Evolutionary conservation across 30 jellyfish, hydroid and myxozoan genomes (phyloP).

Genomic region (Rhopilema esculentum): DNA sequence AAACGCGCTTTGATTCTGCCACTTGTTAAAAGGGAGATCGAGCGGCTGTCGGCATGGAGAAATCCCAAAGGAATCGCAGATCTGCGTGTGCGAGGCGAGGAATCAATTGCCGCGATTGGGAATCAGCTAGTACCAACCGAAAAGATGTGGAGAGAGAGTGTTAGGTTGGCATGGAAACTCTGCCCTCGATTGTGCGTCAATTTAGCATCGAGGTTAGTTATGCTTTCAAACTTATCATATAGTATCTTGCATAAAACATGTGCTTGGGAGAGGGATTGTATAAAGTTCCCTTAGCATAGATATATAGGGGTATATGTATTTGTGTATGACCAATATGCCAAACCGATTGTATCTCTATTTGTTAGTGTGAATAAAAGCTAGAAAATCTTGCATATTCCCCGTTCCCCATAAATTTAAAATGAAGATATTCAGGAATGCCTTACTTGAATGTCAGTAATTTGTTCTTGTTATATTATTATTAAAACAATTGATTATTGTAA

Average conservation of each 20-base stretch:
- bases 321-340: no score
- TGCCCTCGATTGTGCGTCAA: constrained; percentile 92
- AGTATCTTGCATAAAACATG: background rate
- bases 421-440: no score
- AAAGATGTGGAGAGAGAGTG: constrained; percentile 95
- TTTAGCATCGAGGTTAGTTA: constrained; percentile 78
- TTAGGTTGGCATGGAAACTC: constrained; percentile 89
- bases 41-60: constrained; percentile 94
- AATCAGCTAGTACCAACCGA: constrained; percentile 87
- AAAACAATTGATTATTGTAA: no score
- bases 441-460: no score
- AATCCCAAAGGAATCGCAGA: constrained; percentile 85
- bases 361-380: no score
- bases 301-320: no score
- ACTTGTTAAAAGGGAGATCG: constrained; percentile 88
- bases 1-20: constrained; percentile 88
- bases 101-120: constrained; percentile 83
- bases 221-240: background rate
- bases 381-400: no score
- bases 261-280: background rate
- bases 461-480: no score
- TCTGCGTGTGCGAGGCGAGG: constrained; percentile 85
- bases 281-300: no score
- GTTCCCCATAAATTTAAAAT: no score
- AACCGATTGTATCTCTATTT: no score